These are phyloP conservation scores for Triplophysa rosa DNA, from an alignment of 2,113 vertebrate species.

Conservation along the genomic window DNA sequence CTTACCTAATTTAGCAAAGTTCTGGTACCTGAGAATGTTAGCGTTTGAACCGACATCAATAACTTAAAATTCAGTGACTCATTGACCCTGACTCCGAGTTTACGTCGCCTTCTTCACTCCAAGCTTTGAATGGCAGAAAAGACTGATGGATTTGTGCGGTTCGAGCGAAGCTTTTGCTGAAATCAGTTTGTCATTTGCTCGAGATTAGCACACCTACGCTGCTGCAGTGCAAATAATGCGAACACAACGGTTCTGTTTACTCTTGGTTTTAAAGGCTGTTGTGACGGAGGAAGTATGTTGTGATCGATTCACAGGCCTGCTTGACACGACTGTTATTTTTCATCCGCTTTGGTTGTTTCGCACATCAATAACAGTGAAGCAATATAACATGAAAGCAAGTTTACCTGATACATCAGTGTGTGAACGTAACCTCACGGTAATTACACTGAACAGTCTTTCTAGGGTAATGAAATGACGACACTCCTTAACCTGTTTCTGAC, in stretches of 20 bases:
- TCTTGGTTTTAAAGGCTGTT: constrained; percentile 1
- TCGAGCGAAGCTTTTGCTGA: background rate
- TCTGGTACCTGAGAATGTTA: constrained; percentile 23
- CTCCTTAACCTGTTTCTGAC: constrained; percentile 6
- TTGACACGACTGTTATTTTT: constrained; percentile 25
- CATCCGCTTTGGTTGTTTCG: constrained; percentile 9
- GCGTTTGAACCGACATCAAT: constrained; percentile 7
- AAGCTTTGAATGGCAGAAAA: constrained; percentile 27
- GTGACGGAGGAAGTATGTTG: constrained; percentile 21
- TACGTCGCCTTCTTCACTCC: constrained; percentile 1
- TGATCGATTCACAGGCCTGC: constrained; percentile 21
- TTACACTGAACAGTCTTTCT: constrained; percentile 5
- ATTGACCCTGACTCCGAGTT: constrained; percentile 19
- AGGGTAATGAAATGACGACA: constrained; percentile 3
- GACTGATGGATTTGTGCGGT: constrained; percentile 29
- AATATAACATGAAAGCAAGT: constrained; percentile 11
- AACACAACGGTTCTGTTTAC: constrained; percentile 37
- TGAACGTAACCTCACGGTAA: background rate
- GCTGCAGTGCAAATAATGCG: constrained; percentile 9
- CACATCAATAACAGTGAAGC: background rate
- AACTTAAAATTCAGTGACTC: constrained; percentile 19
- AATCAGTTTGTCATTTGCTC: constrained; percentile 30
- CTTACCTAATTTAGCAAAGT: background rate
- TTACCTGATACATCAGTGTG: background rate
- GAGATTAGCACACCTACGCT: constrained; percentile 36